These are phyloP conservation scores for Heliconius congener DNA, from an alignment of 1,140 invertebrate species.

Conservation along the genomic window DNA sequence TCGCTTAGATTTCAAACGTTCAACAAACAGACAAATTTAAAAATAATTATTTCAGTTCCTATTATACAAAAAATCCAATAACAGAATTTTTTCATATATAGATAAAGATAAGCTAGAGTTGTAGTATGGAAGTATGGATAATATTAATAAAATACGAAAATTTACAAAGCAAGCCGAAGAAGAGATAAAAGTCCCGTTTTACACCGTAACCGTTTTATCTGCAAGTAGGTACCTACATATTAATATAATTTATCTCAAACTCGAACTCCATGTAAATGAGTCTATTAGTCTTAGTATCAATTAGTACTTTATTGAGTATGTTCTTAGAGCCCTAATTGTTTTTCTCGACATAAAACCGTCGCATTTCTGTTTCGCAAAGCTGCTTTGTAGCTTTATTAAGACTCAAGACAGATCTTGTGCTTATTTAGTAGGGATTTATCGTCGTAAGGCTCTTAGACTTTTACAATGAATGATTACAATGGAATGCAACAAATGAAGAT, in stretches of 20 bases:
- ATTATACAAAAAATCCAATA: too few relatives aligned
- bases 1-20: too few relatives aligned
- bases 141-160: neutral
- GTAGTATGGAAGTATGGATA: neutral
- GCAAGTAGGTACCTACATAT: neutral
- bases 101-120: neutral
- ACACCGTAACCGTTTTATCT: neutral
- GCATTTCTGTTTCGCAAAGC: constrained; percentile 1
- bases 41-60: too few relatives aligned
- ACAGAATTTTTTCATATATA: too few relatives aligned
- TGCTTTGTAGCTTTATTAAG: neutral
- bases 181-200: neutral
- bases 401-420: neutral
- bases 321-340: constrained; percentile 17
- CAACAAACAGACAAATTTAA: too few relatives aligned
- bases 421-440: neutral
- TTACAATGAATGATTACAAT: neutral
- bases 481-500: neutral
- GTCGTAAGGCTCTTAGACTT: neutral
- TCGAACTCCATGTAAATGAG: neutral
- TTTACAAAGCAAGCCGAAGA: neutral
- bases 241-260: constrained; percentile 11
- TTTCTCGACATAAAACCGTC: neutral
- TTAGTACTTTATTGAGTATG: constrained; percentile 19
- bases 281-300: constrained; percentile 9